Evolutionary conservation across 2,888 invertebrate species (phyloP).

Genomic region (Lepetodrilus schrolli): DNA sequence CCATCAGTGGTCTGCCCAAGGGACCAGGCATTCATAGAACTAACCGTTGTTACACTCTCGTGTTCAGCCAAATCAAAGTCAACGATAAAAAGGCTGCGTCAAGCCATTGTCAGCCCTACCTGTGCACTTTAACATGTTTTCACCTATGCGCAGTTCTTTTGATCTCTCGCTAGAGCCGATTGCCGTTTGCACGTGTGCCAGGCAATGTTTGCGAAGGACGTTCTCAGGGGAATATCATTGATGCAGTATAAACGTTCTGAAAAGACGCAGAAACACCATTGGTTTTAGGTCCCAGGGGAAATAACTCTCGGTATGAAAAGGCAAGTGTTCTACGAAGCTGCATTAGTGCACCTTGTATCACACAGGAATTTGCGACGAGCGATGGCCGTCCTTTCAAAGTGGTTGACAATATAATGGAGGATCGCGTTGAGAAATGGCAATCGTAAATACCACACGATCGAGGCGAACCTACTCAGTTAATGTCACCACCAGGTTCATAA

Average conservation of each 20-base stretch:
- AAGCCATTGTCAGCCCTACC: not conserved
- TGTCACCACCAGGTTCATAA: not conserved
- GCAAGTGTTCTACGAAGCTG: not conserved
- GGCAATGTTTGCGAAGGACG: not conserved
- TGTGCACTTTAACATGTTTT: not conserved
- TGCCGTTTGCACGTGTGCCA: constrained; percentile 8
- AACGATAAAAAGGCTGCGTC: not conserved
- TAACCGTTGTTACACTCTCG: not conserved
- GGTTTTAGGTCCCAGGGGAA: constrained; percentile 6
- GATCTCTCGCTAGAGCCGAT: constrained; percentile 2
- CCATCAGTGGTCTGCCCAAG: too few species aligned
- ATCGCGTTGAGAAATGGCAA: constrained; percentile 3
- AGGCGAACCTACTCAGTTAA: not conserved
- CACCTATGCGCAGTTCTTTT: constrained; percentile 1
- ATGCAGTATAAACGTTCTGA: constrained; percentile 9
- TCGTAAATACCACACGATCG: not conserved
- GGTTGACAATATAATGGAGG: constrained; percentile 4
- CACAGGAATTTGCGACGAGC: not conserved
- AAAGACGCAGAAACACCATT: constrained; percentile 1
- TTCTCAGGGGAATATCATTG: constrained; percentile 6
- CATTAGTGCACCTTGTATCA: not conserved
- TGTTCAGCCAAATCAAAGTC: constrained; percentile 19
- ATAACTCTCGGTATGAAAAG: constrained; percentile 14
- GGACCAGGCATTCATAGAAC: not conserved
- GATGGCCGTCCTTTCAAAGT: not conserved